phyloP scores from a whole-genome alignment of 2,113 vertebrate genomes.

The Camarhynchus parvulus region DNA sequence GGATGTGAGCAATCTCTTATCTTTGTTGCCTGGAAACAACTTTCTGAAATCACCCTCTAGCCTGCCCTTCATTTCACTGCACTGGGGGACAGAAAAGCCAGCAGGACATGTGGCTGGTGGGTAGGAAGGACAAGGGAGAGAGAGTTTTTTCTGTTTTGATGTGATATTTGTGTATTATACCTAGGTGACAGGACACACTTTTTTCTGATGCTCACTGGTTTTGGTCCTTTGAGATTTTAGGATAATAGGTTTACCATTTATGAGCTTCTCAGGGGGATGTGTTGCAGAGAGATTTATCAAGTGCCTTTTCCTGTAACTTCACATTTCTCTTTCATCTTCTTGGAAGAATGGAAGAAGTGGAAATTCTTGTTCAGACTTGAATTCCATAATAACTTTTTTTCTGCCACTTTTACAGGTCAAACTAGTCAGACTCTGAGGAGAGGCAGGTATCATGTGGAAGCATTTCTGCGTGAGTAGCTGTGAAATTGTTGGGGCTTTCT shows the following conservation, averaged over 20 bases:
- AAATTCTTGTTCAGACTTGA: constrained; percentile 13
- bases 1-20: not conserved
- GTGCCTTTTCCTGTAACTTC: not conserved
- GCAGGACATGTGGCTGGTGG: not conserved
- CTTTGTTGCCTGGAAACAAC: not conserved
- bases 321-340: not conserved
- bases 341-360: not conserved
- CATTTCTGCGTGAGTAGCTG: constrained; percentile 14
- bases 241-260: not conserved
- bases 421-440: not conserved
- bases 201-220: not conserved
- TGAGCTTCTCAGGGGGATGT: not conserved
- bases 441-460: not conserved
- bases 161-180: not conserved
- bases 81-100: not conserved
- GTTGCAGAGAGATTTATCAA: not conserved
- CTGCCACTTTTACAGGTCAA: constrained; percentile 10
- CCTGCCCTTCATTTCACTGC: not conserved
- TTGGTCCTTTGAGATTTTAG: not conserved
- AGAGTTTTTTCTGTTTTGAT: not conserved
- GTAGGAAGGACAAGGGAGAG: not conserved
- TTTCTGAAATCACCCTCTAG: not conserved
- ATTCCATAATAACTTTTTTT: not conserved
- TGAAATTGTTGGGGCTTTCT: constrained; percentile 40
- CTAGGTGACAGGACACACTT: not conserved